phyloP scores from a whole-genome alignment of 2,797 vertebrate species.

The Limnodromus scolopaceus region DNA sequence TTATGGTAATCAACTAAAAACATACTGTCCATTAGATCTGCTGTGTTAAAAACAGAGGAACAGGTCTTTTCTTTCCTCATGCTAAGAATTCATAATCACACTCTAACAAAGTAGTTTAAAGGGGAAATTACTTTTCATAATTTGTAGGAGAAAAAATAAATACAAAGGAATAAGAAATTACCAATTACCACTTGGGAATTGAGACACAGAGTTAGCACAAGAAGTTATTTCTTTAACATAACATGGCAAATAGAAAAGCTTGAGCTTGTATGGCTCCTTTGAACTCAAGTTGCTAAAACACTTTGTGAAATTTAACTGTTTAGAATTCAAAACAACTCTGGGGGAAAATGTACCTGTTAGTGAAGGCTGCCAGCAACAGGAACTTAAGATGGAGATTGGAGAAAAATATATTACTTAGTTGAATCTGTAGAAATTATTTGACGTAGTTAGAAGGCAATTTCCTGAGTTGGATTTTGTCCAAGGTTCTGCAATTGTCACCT shows the following conservation, averaged over 20 bases:
- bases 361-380: neutral
- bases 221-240: neutral
- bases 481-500: neutral
- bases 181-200: neutral
- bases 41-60: neutral
- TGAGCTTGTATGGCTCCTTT: neutral
- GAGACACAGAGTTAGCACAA: neutral
- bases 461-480: slow-evolving; percentile 34
- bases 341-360: neutral
- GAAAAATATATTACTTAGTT: neutral
- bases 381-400: neutral
- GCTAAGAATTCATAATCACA: neutral
- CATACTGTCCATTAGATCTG: neutral
- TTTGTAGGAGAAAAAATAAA: neutral
- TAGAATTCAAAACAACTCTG: neutral
- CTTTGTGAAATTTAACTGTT: neutral
- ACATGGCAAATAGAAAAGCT: neutral
- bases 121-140: neutral
- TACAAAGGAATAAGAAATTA: neutral
- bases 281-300: neutral
- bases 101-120: neutral
- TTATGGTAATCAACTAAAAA: neutral
- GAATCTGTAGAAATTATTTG: slow-evolving; percentile 5
- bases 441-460: slow-evolving; percentile 23
- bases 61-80: neutral